Evolutionary conservation across 2,113 vertebrate genomes (phyloP), one percentile per base, ranked within the genome.

Genomic region (Eurystomus gularis): DNA sequence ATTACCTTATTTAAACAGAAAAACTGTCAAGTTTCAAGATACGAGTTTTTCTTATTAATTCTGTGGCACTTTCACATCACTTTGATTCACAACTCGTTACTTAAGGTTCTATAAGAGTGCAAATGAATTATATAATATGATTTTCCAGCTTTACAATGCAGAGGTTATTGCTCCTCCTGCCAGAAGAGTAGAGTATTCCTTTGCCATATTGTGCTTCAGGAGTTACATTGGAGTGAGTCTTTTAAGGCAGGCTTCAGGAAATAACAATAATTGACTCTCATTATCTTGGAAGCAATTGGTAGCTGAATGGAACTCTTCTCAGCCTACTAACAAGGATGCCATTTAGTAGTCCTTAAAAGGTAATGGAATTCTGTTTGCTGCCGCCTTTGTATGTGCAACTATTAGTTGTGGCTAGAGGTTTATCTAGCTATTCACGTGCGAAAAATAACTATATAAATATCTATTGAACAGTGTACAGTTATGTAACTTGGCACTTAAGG

Each of bases 341-440:
- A 52, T 82, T 86, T 86, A 37, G 58, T 37, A 89, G 52, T 64
- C 77, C 78, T 91, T 96, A 85, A 90, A 82, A 94, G 72, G 82
- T 62, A 66, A 83, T 5, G 10, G 51, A 70, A 77, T 88, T 91
- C 73, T 66, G 42, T 86, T 88, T 83, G 42, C 64, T 83, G 55
- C 51, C 66, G 57, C 42, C 18, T 88, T 61, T 57, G 28, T 29
- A 28, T 75, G 23, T 26, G 23, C 54, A 51, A 33, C 54, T 33
- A 2, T 51, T 79, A 88, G 42, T 68, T 78, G 39, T 81, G 76
- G 24, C 39, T 62, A 64, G 64, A 81, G 42, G 29, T 71, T 88
- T 92, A 90, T 82, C 69, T 85, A 46, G 51, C 42, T 31, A 9
- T 40, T 13, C 35, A 39, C 91, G 40, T 46, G 57, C 44, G 91